Evolutionary conservation across 2,113 vertebrate genomes (phyloP).

Genomic region (Saguinus midas): DNA sequence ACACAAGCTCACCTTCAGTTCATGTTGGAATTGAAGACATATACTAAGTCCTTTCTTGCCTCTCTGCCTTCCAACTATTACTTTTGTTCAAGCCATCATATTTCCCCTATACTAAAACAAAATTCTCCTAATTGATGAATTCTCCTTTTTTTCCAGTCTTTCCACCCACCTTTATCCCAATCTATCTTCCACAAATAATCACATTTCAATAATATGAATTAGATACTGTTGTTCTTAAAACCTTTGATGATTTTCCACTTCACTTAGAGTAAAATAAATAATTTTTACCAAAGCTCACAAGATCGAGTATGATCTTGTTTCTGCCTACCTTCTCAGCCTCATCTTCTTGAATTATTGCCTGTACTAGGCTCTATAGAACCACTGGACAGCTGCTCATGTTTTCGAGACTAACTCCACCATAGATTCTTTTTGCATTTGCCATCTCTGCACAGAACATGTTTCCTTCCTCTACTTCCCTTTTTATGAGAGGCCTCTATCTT

Average conservation of each 20-base stretch:
- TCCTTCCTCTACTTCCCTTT: neutral
- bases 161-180: neutral
- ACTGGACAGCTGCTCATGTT: neutral
- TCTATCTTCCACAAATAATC: slow-evolving; percentile 9
- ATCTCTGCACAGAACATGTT: neutral
- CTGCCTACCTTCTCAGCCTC: neutral
- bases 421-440: neutral
- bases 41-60: neutral
- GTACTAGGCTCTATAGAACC: neutral
- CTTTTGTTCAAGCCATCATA: neutral
- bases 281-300: neutral
- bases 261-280: neutral
- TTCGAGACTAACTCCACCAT: neutral
- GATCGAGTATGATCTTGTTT: neutral
- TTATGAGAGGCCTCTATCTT: neutral
- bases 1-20: neutral
- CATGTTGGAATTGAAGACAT: neutral
- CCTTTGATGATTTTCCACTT: neutral
- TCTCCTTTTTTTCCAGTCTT: neutral
- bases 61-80: neutral
- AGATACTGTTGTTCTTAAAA: slow-evolving; percentile 1
- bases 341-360: neutral
- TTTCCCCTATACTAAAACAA: neutral
- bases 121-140: neutral
- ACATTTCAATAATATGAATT: neutral